A percentile compares a stretch with the other conserved stretches of the same genome.
Conservation (phyloP, 2,888 invertebrate species). For the Tiliacea citrago region DNA sequence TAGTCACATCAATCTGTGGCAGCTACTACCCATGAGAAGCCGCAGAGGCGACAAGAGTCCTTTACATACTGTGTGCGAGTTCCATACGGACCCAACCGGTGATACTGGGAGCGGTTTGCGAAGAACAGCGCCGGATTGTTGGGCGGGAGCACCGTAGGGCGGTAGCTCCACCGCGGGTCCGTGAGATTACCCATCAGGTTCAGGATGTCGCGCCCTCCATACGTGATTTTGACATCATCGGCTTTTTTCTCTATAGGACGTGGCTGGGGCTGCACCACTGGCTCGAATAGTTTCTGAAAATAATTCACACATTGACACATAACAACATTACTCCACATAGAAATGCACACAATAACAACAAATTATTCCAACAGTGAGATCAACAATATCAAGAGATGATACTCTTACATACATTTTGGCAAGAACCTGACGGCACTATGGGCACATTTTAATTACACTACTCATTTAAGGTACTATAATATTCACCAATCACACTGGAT, state of each 20-base stretch:
- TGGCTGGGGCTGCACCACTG: constrained; percentile 85
- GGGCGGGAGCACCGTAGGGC: constrained; percentile 89
- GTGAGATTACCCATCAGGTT: constrained; percentile 91
- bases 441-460: constrained; percentile 55
- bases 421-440: constrained; percentile 51
- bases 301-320: constrained; percentile 44
- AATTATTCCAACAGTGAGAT: not conserved
- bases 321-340: constrained; percentile 17
- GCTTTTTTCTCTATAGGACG: constrained; percentile 83
- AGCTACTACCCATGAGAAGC: constrained; percentile 88
- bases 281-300: constrained; percentile 88
- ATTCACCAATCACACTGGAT: constrained; percentile 31
- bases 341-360: constrained; percentile 7
- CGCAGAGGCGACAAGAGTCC: constrained; percentile 88
- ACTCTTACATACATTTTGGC: constrained; percentile 53
- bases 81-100: constrained; percentile 90
- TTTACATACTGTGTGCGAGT: constrained; percentile 91
- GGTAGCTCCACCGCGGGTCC: constrained; percentile 90
- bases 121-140: constrained; percentile 91
- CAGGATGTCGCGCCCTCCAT: constrained; percentile 90
- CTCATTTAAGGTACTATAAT: not conserved
- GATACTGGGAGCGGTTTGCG: constrained; percentile 92
- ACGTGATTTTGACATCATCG: constrained; percentile 85
- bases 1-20: constrained; percentile 85
- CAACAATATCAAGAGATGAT: not conserved